These are phyloP conservation scores for Monomorium pharaonis DNA, from an alignment of 1,140 invertebrate genomes.

Conservation along the genomic window DNA sequence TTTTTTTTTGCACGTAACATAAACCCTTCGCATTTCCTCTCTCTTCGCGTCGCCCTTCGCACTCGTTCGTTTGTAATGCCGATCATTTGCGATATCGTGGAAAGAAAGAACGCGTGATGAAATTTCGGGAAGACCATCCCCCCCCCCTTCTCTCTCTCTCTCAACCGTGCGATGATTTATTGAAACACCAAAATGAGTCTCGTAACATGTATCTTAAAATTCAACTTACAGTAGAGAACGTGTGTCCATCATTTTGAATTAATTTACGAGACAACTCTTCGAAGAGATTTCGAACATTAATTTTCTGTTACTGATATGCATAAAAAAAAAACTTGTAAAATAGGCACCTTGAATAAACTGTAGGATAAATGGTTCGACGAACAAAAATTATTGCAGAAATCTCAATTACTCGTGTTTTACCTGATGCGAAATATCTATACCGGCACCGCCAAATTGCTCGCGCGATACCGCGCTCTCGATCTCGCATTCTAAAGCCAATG, in stretches of 20 bases:
- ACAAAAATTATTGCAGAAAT: neutral
- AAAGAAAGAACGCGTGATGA: slow-evolving; percentile 57
- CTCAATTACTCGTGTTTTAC: neutral
- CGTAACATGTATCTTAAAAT: neutral
- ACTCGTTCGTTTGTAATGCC: slow-evolving; percentile 66
- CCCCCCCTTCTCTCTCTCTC: neutral
- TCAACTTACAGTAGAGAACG: too few species aligned
- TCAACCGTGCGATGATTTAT: slow-evolving; percentile 2
- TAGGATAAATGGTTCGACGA: neutral
- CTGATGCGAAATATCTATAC: neutral
- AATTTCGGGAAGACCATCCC: neutral
- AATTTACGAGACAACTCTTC: neutral
- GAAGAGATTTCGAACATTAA: neutral
- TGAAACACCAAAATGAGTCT: neutral
- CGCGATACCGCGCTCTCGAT: slow-evolving; percentile 14
- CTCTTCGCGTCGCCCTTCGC: slow-evolving; percentile 27
- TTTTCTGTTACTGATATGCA: neutral
- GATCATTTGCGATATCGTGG: slow-evolving; percentile 60
- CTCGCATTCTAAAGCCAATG: neutral
- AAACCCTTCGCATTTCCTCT: slow-evolving; percentile 19
- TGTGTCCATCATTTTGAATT: neutral
- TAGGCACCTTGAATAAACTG: neutral
- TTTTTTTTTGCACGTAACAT: slow-evolving; percentile 69
- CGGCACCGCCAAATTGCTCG: neutral
- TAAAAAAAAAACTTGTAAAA: neutral